A percentile compares a stretch with the other conserved stretches of the same genome.
Evolutionary conservation across 2,888 invertebrate species (phyloP).

Genomic region (Xestia c-nigrum): DNA sequence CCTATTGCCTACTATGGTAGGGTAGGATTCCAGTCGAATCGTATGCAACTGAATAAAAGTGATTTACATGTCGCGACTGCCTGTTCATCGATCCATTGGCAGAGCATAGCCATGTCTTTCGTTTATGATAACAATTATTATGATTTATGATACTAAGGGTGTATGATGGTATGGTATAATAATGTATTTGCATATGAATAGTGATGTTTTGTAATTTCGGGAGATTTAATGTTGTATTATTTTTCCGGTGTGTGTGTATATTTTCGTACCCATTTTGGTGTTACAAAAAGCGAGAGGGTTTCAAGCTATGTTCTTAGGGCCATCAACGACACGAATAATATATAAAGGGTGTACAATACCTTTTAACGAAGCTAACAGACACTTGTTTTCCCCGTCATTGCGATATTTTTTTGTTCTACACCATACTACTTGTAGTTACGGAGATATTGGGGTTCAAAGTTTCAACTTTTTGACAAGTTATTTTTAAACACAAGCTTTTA

Average conservation of each 20-base stretch:
- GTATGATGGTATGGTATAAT: slow-evolving; percentile 15
- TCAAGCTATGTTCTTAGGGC: background rate
- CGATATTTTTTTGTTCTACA: too few relatives aligned
- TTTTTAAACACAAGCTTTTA: too few relatives aligned
- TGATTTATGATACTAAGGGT: slow-evolving; percentile 20
- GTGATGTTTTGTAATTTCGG: background rate
- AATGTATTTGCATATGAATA: slow-evolving; percentile 48
- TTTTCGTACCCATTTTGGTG: background rate
- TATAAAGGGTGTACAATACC: background rate
- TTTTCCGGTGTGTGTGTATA: background rate
- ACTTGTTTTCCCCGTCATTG: too few relatives aligned
- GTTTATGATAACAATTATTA: slow-evolving; percentile 32
- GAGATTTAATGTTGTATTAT: slow-evolving; percentile 25
- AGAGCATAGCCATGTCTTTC: background rate
- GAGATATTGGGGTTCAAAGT: too few relatives aligned
- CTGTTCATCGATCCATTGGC: background rate
- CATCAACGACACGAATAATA: background rate
- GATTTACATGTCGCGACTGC: too few relatives aligned
- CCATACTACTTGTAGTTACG: too few relatives aligned
- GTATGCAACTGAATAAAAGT: too few relatives aligned
- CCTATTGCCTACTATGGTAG: too few relatives aligned
- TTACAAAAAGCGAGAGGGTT: background rate
- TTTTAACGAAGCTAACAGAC: too few relatives aligned
- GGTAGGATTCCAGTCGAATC: too few relatives aligned
- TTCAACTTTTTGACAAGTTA: too few relatives aligned